phyloP scores from a whole-genome alignment of 1,140 invertebrate species.

The Colletes latitarsis region DNA sequence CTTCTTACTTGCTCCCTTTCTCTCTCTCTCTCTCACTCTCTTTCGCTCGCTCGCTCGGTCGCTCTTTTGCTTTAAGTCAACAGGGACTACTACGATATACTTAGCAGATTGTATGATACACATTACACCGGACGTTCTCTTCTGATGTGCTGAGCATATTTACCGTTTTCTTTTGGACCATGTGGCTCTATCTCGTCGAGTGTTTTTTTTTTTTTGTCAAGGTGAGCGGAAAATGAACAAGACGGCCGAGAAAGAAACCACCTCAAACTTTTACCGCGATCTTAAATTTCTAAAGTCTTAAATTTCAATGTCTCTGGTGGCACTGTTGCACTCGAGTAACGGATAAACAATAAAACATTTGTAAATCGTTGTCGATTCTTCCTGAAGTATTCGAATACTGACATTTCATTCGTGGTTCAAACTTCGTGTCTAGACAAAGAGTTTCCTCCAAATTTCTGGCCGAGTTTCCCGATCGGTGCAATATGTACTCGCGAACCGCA shows the following conservation, averaged over 20 bases:
- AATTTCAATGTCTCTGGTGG: no score
- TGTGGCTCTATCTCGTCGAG: slow-evolving; percentile 62
- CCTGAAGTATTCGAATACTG: no score
- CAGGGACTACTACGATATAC: slow-evolving; percentile 62
- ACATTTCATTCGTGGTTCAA: no score
- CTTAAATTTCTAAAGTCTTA: no score
- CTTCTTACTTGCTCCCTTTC: slow-evolving; percentile 40
- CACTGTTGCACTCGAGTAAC: no score
- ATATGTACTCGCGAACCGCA: no score
- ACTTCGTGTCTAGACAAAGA: no score
- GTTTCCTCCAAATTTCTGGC: no score
- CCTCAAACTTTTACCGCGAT: no score
- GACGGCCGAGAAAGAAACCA: slow-evolving; percentile 76
- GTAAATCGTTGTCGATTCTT: no score
- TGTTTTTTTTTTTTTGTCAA: background rate
- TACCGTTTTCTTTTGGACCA: slow-evolving; percentile 74
- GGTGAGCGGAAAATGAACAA: slow-evolving; percentile 77
- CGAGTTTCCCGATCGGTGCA: no score
- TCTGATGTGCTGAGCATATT: slow-evolving; percentile 67
- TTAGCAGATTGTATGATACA: slow-evolving; percentile 56
- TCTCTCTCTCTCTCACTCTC: slow-evolving; percentile 31
- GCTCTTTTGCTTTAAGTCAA: slow-evolving; percentile 49
- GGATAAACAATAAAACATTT: no score
- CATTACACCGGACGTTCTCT: slow-evolving; percentile 54
- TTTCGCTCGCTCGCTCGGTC: slow-evolving; percentile 9